Evolutionary conservation across 2,113 vertebrate species (phyloP).

Genomic region (Eurystomus gularis): DNA sequence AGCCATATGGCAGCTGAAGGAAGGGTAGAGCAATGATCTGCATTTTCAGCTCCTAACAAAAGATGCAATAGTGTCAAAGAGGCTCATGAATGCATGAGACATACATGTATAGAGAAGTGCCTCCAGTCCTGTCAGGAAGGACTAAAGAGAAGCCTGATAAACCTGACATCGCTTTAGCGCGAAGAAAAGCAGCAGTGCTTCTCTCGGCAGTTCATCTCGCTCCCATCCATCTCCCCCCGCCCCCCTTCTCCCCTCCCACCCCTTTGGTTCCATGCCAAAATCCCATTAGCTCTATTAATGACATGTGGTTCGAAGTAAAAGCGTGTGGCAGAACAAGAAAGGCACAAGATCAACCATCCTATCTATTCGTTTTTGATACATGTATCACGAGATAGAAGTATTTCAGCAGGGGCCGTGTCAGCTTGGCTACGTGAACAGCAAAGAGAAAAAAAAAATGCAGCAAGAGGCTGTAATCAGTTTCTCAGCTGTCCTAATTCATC

Average conservation of each 20-base stretch:
- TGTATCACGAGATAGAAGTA: conserved; percentile 39
- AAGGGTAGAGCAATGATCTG: conserved; percentile 72
- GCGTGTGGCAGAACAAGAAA: conserved; percentile 67
- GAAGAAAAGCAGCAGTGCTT: conserved; percentile 34
- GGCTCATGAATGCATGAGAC: conserved; percentile 85
- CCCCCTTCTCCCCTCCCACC: background rate
- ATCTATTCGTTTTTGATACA: conserved; percentile 46
- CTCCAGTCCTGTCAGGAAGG: conserved; percentile 69
- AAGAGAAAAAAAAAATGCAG: background rate
- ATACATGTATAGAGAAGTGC: conserved; percentile 65
- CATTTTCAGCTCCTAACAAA: conserved; percentile 83
- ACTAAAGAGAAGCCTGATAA: conserved; percentile 56
- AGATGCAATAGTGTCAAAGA: conserved; percentile 78
- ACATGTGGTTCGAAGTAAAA: conserved; percentile 62
- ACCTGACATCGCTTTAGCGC: conserved; percentile 51
- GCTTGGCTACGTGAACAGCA: background rate
- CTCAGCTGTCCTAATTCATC: conserved; percentile 44
- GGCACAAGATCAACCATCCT: conserved; percentile 45
- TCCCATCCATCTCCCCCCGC: background rate
- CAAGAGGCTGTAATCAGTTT: background rate
- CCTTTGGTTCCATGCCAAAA: conserved; percentile 59
- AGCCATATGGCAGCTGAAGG: conserved; percentile 95
- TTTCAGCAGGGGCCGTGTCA: background rate
- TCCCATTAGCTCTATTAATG: conserved; percentile 74
- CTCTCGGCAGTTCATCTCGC: background rate